Conservation (phyloP, 2,113 vertebrate species). For the Rhadina sibilatrix region DNA sequence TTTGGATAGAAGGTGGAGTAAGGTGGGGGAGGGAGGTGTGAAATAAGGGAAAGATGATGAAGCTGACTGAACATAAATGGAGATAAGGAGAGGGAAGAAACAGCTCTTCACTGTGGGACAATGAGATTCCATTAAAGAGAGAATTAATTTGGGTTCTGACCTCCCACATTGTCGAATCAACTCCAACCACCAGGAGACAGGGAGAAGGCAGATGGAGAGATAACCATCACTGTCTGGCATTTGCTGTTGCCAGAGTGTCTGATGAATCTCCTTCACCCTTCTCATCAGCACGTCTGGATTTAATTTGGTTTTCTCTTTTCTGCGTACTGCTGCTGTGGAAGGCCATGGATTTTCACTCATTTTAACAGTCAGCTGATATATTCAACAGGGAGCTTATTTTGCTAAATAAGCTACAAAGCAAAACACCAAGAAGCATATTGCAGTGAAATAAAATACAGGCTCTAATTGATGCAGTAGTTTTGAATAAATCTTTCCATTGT, state of each 20-base stretch:
- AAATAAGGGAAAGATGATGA: background rate
- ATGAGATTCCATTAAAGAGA: background rate
- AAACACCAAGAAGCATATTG: slow-evolving; percentile 40
- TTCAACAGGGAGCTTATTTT: slow-evolving; percentile 32
- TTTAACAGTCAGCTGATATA: slow-evolving; percentile 34
- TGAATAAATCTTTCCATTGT: slow-evolving; percentile 62
- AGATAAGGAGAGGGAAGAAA: background rate
- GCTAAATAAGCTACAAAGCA: slow-evolving; percentile 49
- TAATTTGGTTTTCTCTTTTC: background rate
- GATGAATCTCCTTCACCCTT: background rate
- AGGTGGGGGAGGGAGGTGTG: background rate
- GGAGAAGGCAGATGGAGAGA: background rate
- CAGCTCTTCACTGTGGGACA: background rate
- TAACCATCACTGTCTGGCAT: background rate
- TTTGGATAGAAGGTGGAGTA: background rate
- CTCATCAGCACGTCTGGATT: background rate
- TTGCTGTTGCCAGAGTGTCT: background rate
- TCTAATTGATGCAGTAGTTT: slow-evolving; percentile 30
- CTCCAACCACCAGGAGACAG: background rate
- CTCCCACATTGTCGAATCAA: background rate
- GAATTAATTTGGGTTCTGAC: background rate
- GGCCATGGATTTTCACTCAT: slow-evolving; percentile 19
- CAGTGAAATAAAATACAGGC: slow-evolving; percentile 39
- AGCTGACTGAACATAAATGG: background rate
- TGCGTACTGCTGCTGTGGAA: background rate